Evolutionary conservation across 2,888 invertebrate genomes (phyloP), one percentile per base, ranked within the genome.

Genomic region (Aplocera efformata): DNA sequence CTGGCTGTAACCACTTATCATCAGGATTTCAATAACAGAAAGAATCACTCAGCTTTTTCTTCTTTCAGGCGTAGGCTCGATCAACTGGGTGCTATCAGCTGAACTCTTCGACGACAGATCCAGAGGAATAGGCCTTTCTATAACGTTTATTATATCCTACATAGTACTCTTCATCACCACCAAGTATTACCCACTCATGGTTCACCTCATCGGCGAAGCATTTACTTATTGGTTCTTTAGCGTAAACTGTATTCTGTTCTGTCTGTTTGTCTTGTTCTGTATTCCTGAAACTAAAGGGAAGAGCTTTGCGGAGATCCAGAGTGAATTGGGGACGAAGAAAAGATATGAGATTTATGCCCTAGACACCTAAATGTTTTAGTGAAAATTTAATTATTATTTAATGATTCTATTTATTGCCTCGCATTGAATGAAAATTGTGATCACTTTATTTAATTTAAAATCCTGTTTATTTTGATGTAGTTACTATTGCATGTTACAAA

Each of bases 241-340:
- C 10, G 43, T 47, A 0, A 63, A 62, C 13, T 67, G 69, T 32
- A 34, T 75, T 1, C 22, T 63, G 0, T 42, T 65, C 0, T 54
- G 59, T 21, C 3, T 58, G 1, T 64, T 73, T 29, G 53, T 75
- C 1, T 10, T 60, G 8, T 53, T 69, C 8, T 64, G 60, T 31
- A 42, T 84, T 2, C 84, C 84, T 0, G 84, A 84, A 36, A 84
- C 83, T 1, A 83, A 80, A 13, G 81, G 80, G 0, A 82, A 75
- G 25, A 67, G 65, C 1, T 73, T 83, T 28, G 51, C 53, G 0
- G 80, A 83, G 35, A 83, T 84, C 7, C 82, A 84, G 40, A 38
- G 35, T 9, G 53, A 56, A 20, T 57, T 79, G 25, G 63, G 70
- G 3, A 8, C 55, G 46, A 8, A 42, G 35, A 32, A 17, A 17